phyloP scores from a whole-genome alignment of 1,140 invertebrate species.

The Cydia splendana region DNA sequence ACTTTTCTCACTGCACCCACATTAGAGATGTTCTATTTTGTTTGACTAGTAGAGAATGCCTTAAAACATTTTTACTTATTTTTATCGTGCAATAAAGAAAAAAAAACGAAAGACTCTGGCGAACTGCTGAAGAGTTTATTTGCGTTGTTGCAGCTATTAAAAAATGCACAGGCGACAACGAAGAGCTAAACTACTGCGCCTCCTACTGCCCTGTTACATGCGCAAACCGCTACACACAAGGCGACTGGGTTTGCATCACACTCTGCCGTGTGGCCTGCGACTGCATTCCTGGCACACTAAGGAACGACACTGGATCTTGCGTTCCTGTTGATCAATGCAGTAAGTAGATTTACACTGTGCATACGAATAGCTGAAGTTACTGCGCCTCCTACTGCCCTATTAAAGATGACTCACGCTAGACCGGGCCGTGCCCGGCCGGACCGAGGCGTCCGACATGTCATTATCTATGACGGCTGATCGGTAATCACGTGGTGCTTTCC shows the following conservation, averaged over 20 bases:
- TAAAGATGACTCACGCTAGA: no score
- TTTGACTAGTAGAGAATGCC: no score
- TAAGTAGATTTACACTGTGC: background rate
- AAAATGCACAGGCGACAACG: conserved; percentile 9
- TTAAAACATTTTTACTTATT: no score
- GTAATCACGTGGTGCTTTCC: no score
- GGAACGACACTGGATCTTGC: conserved; percentile 31
- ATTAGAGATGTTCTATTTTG: no score
- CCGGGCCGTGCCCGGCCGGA: no score
- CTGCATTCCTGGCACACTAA: conserved; percentile 29
- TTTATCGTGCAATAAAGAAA: no score
- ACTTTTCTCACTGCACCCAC: no score
- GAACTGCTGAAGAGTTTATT: background rate
- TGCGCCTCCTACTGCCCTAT: conserved; percentile 9
- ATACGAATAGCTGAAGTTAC: background rate
- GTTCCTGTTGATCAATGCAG: conserved; percentile 28
- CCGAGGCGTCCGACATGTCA: no score
- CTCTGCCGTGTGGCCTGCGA: conserved; percentile 26
- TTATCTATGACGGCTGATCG: no score
- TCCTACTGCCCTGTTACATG: conserved; percentile 26
- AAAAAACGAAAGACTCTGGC: no score
- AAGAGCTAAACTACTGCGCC: conserved; percentile 18
- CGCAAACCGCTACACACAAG: conserved; percentile 19
- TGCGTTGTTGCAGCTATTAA: background rate
- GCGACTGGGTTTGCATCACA: conserved; percentile 1